phyloP scores from a whole-genome alignment of 2,888 invertebrate genomes.

The Acanthopleura granulata region DNA sequence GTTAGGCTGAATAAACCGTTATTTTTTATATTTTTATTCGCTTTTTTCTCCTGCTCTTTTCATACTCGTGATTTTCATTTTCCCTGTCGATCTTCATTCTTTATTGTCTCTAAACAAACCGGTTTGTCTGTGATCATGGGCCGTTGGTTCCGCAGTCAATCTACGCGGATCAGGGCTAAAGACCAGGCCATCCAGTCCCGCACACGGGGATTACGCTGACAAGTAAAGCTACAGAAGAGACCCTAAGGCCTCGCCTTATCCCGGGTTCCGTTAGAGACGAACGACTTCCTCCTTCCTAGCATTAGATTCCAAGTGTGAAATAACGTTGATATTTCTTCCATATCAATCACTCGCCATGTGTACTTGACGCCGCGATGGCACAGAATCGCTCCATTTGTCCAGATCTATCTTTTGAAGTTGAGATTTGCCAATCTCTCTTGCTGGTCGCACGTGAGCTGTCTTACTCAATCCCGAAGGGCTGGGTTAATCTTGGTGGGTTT shows the following conservation, averaged over 20 bases:
- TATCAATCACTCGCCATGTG: neutral
- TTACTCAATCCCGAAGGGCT: too few species aligned
- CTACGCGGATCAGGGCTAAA: neutral
- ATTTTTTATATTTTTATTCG: neutral
- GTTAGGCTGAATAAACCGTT: too few species aligned
- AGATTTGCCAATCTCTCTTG: too few species aligned
- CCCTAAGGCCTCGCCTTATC: neutral
- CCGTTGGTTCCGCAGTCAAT: neutral
- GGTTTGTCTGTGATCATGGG: neutral
- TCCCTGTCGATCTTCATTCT: neutral
- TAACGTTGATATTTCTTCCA: slow-evolving; percentile 1
- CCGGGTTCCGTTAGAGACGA: neutral
- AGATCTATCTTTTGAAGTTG: too few species aligned
- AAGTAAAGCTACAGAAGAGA: neutral
- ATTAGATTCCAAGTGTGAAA: slow-evolving; percentile 16
- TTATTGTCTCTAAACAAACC: neutral
- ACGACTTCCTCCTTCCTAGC: neutral
- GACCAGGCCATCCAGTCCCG: neutral
- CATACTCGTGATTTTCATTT: neutral
- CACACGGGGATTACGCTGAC: neutral
- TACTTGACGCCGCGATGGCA: too few species aligned
- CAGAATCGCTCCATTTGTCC: too few species aligned
- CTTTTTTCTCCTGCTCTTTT: neutral
- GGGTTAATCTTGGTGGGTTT: too few species aligned
- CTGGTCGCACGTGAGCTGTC: too few species aligned